Base-by-base conservation (phyloP, 2,888 invertebrate genomes). In the Zygaena filipendulae region DNA sequence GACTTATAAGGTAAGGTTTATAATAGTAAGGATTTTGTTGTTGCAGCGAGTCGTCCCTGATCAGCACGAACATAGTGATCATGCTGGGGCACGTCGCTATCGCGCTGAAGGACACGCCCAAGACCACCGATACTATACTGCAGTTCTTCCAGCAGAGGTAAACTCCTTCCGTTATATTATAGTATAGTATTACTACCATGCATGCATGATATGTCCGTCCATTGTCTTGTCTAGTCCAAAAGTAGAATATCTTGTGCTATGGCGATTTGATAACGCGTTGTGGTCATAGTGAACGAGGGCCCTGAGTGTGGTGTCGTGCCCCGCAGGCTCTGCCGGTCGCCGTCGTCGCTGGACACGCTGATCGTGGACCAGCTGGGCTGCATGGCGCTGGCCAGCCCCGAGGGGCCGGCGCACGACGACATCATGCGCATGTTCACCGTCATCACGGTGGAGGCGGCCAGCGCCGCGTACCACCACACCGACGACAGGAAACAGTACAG, bases 351-450 rank as follows among this genome's bases (percentile, higher is more conserved):
- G 36, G 98, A 99, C 63, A 90, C 91, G 0, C 72, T 98, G 13
- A 99, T 99, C 49, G 94, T 99, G 4, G 95, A 97, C 66, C 98
- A 98, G 68, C 81, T 99, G 24, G 98, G 98, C 8, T 96, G 96
- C 59, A 98, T 99, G 90, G 92, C 98, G 33, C 93, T 99, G 29
- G 95, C 97, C 0, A 92, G 92, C 51, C 92, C 92, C 42, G 92
- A 92, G 47, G 86, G 88, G 0, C 83, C 86, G 16, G 87, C 89
- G 0, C 94, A 96, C 57, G 95, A 95, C 47, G 95, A 95, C 60
- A 95, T 99, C 38, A 96, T 99, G 97, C 88, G 93, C 52, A 95
- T 98, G 92, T 98, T 98, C 70, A 93, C 91, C 1, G 91, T 93
- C 62, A 95, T 97, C 49, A 95, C 95, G 0, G 91, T 97, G 7